These are phyloP conservation scores for Pterocles orientalis DNA, from an alignment of 2,113 vertebrate genomes.

Conservation along the genomic window DNA sequence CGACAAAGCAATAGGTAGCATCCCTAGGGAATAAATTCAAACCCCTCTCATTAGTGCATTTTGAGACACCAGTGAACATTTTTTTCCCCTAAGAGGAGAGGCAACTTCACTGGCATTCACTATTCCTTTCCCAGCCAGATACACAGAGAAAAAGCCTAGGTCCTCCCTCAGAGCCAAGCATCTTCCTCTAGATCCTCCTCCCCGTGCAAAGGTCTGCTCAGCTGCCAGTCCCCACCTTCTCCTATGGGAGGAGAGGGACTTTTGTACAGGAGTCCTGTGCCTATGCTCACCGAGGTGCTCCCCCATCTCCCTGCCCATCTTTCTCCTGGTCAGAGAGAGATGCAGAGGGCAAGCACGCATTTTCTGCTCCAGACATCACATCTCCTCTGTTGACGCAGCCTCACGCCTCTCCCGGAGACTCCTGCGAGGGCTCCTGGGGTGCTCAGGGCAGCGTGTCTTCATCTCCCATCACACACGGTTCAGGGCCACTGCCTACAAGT, in stretches of 20 bases:
- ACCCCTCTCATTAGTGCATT: not conserved
- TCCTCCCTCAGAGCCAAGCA: not conserved
- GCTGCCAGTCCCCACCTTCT: not conserved
- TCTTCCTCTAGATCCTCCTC: not conserved
- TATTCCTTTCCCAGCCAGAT: not conserved
- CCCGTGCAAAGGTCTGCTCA: not conserved
- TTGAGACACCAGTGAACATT: not conserved
- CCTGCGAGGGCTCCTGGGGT: not conserved
- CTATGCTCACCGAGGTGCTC: accelerated
- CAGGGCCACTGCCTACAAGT: not conserved
- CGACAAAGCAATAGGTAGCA: not conserved
- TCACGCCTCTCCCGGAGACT: not conserved
- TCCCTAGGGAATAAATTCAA: not conserved
- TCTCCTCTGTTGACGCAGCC: not conserved
- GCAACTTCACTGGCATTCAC: not conserved
- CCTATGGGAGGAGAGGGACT: not conserved
- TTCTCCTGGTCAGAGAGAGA: not conserved
- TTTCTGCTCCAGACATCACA: not conserved
- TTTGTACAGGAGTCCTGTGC: not conserved
- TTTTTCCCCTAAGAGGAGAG: not conserved
- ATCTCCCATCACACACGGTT: not conserved
- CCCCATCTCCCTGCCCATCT: not conserved
- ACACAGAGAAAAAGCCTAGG: not conserved
- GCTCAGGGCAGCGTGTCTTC: not conserved
- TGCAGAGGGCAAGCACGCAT: accelerated